Evolutionary conservation across 2,888 invertebrate genomes (phyloP).

Genomic region (Mylabris sibirica): DNA sequence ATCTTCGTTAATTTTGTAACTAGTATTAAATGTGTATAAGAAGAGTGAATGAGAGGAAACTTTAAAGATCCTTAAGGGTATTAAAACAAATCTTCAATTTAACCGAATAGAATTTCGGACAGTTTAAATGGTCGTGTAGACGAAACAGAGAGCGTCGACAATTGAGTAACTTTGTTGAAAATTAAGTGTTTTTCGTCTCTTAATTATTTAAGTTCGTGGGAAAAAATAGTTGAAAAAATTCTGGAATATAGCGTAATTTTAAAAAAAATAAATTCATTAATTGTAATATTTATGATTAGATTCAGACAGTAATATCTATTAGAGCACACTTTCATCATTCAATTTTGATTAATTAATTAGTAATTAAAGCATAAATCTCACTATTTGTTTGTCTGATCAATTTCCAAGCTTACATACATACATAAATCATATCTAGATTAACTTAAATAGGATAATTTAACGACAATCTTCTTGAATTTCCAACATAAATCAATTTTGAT

Average conservation of each 20-base stretch:
- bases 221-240: too few relatives aligned
- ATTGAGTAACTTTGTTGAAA: background rate
- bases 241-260: too few relatives aligned
- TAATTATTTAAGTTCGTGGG: background rate
- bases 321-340: background rate
- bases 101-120: background rate
- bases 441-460: background rate
- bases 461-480: background rate
- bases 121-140: background rate
- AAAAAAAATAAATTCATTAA: background rate
- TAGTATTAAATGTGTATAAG: background rate
- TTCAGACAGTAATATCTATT: background rate
- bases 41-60: background rate
- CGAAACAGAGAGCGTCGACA: background rate
- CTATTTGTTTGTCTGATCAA: background rate
- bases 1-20: background rate
- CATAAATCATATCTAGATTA: background rate
- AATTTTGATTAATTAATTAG: background rate
- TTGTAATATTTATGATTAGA: background rate
- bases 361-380: background rate
- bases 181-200: background rate
- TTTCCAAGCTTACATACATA: background rate
- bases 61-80: background rate
- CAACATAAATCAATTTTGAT: background rate
- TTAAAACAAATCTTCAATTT: slow-evolving; percentile 3